Percentiles rank a stretch among this genome's conserved stretches.
Conservation (phyloP, 2,113 vertebrate genomes). For the Naja naja region DNA sequence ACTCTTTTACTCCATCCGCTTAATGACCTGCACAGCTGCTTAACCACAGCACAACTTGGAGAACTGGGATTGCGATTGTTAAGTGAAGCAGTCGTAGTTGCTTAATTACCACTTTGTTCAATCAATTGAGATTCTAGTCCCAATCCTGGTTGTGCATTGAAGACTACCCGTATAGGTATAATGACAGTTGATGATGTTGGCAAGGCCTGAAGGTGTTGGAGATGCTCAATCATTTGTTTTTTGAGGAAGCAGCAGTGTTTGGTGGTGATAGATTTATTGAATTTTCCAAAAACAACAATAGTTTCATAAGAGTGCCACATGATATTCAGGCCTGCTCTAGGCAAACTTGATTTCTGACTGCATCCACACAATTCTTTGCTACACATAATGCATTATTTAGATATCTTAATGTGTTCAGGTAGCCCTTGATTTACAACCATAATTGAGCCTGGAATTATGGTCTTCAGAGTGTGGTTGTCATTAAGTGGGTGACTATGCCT, state of each 20-base stretch:
- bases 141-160: no score
- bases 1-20: no score
- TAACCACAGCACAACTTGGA: no score
- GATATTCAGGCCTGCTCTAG: not conserved
- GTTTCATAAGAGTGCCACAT: not conserved
- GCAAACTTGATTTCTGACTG: not conserved
- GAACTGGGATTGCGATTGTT: no score
- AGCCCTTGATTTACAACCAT: not conserved
- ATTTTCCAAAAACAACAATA: not conserved
- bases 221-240: not conserved
- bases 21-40: no score
- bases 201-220: not conserved
- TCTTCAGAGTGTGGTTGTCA: not conserved
- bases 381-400: not conserved
- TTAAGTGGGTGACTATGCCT: not conserved
- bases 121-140: no score
- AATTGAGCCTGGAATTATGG: not conserved
- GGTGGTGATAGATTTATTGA: not conserved
- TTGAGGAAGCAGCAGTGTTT: not conserved
- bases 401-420: not conserved
- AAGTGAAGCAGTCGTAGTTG: no score
- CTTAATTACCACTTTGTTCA: no score
- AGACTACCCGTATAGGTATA: no score
- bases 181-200: not conserved
- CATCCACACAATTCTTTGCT: not conserved